These are phyloP conservation scores for Pseudochaenichthys georgianus DNA, from an alignment of 2,797 vertebrate genomes.

Conservation along the genomic window DNA sequence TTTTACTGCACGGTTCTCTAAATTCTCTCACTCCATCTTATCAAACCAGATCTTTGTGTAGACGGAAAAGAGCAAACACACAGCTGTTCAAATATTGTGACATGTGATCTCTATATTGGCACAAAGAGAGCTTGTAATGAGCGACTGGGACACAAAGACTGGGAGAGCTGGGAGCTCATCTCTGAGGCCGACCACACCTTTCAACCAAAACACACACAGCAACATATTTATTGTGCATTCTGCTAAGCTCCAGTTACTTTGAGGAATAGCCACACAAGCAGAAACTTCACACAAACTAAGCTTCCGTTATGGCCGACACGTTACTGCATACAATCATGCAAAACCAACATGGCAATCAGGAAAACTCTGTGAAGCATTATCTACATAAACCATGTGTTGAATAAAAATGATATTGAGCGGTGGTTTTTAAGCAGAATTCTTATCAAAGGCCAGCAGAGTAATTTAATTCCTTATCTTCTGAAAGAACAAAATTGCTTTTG, in stretches of 20 bases:
- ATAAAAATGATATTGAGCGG: conserved; percentile 36
- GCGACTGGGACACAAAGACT: conserved; percentile 64
- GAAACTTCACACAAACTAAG: conserved; percentile 10
- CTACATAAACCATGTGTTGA: conserved; percentile 36
- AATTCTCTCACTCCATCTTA: conserved; percentile 57
- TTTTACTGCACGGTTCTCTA: conserved; percentile 21
- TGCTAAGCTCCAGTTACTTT: conserved; percentile 3
- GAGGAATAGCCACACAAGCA: conserved; percentile 36
- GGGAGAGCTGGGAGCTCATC: conserved; percentile 59
- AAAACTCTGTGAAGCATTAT: conserved; percentile 37
- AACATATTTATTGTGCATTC: conserved; percentile 37
- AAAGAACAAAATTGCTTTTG: conserved; percentile 58
- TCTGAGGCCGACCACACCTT: conserved; percentile 32
- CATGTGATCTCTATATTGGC: conserved; percentile 75
- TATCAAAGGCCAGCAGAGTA: conserved; percentile 38
- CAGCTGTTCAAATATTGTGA: conserved; percentile 85
- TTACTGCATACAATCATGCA: conserved; percentile 11
- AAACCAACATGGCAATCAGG: conserved; percentile 43
- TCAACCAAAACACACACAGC: conserved; percentile 22
- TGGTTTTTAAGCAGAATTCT: conserved; percentile 22
- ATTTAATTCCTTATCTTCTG: conserved; percentile 47
- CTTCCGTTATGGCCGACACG: background rate
- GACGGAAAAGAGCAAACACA: conserved; percentile 63
- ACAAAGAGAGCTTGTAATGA: conserved; percentile 78
- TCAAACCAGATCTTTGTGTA: conserved; percentile 56